Percentiles rank a stretch among this genome's conserved stretches.
phyloP scores from a whole-genome alignment of 2,797 vertebrate genomes.

The Chiroxiphia lanceolata region DNA sequence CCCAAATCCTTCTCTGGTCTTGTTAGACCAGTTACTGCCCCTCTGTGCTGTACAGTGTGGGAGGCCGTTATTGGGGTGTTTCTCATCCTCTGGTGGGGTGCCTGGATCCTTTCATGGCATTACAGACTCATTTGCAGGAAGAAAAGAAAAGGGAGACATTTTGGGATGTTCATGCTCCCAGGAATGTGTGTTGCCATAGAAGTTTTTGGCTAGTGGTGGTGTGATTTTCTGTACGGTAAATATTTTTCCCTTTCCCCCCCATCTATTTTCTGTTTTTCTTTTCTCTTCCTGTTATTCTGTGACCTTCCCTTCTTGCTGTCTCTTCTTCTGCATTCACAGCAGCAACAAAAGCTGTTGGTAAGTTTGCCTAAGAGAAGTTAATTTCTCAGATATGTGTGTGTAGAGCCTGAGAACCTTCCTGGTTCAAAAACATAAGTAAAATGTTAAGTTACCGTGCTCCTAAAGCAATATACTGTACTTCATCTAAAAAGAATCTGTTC shows the following conservation, averaged over 20 bases:
- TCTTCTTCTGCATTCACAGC: background rate
- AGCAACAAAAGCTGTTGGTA: background rate
- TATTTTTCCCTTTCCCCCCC: fast-evolving
- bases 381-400: background rate
- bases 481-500: conserved; percentile 52
- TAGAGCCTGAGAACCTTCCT: background rate
- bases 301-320: background rate
- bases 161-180: background rate
- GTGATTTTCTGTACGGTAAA: background rate
- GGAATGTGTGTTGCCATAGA: background rate
- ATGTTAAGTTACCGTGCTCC: background rate
- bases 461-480: conserved; percentile 8
- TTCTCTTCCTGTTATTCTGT: background rate
- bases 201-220: background rate
- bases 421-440: background rate
- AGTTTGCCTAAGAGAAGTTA: background rate
- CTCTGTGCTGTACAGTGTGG: fast-evolving
- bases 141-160: background rate
- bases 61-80: background rate
- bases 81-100: background rate
- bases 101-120: background rate
- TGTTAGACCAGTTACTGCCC: background rate
- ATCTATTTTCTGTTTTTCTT: background rate
- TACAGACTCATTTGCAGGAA: background rate
- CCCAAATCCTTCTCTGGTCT: background rate